phyloP scores from a whole-genome alignment of 2,113 vertebrate species.

The Fregetta grallaria region DNA sequence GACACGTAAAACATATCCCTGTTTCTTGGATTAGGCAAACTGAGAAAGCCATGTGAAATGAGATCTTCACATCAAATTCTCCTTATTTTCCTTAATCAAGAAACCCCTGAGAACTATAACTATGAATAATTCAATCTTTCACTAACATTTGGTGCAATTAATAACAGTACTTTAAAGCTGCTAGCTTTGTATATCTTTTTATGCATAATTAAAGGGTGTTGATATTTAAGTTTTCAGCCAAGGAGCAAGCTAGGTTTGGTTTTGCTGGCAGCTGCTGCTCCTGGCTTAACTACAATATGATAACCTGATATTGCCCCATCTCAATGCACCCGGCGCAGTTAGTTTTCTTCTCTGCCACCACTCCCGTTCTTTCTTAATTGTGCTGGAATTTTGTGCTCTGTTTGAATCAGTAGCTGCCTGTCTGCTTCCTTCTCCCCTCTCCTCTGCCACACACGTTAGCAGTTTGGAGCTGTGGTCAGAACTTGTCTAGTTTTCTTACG shows the following conservation, averaged over 20 bases:
- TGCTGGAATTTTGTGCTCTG: neutral
- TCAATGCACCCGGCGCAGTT: rapidly evolving
- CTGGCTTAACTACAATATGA: neutral
- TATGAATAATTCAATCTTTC: slow-evolving; percentile 68
- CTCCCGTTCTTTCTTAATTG: neutral
- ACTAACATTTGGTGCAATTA: slow-evolving; percentile 46
- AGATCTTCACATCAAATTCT: slow-evolving; percentile 31
- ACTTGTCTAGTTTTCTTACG: neutral
- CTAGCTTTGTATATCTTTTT: slow-evolving; percentile 53
- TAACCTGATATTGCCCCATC: slow-evolving; percentile 26
- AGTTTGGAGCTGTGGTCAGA: neutral
- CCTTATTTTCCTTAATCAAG: slow-evolving; percentile 43
- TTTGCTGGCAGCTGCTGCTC: slow-evolving; percentile 16
- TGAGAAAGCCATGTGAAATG: neutral
- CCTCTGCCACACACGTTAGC: neutral
- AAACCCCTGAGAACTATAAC: slow-evolving; percentile 29
- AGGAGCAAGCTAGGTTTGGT: slow-evolving; percentile 1
- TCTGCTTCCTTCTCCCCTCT: neutral
- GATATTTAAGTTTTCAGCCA: slow-evolving; percentile 54
- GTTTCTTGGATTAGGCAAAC: slow-evolving; percentile 7
- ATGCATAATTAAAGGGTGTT: slow-evolving; percentile 57
- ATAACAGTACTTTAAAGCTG: slow-evolving; percentile 46
- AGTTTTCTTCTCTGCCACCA: neutral
- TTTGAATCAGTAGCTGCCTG: neutral
- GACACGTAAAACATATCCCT: neutral